Evolutionary conservation across 2,888 invertebrate genomes (phyloP), one percentile per base, ranked within the genome.

Genomic region (Heliconius sara): DNA sequence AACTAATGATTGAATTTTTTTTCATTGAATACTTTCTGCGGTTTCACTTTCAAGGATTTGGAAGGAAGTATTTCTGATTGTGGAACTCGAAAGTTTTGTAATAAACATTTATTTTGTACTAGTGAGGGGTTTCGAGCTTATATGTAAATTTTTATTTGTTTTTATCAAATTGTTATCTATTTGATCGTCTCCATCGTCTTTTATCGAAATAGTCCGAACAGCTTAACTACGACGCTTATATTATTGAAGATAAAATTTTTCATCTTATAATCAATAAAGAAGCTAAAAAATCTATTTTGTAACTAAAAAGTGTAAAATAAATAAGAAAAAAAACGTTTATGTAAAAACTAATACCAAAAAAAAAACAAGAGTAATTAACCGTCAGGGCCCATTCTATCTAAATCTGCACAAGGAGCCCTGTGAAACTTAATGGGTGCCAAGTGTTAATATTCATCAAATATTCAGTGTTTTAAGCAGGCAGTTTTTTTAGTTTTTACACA

Each of bases 1-100:
- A 57, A 57, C n/a, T 57, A 34, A 57, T 60, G 60, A 77, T 77
- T 77, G 79, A 77, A 63, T 79, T 76, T 79, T 80, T 73, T 80
- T 76, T 57, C 57, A 60, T 52, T 25, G 16, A 22, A 39, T 74
- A 47, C 65, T 80, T 77, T 57, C 47, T 16, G 43, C 72, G 57
- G 52, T 52, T 60, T 60, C n/a, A 60, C 57, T 80, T 78, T 43
- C 75, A 78, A 78, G 80, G 72, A 39, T 66, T 73, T 22, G 1
- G 30, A 66, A 57, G 73, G 57, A 13, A 30, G 13, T 65, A 19
- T 65, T n/a, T 68, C n/a, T 68, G 25, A 68, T 16, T 68, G 68
- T 68, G 68, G 39, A 13, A 68, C n/a, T 22, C 25, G 39, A 30
- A 57, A 57, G 72, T 60, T 57, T 73, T 57, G 22, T 73, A 30